Conservation (phyloP, 1,140 invertebrate species). For the Armadillidium nasatum region DNA sequence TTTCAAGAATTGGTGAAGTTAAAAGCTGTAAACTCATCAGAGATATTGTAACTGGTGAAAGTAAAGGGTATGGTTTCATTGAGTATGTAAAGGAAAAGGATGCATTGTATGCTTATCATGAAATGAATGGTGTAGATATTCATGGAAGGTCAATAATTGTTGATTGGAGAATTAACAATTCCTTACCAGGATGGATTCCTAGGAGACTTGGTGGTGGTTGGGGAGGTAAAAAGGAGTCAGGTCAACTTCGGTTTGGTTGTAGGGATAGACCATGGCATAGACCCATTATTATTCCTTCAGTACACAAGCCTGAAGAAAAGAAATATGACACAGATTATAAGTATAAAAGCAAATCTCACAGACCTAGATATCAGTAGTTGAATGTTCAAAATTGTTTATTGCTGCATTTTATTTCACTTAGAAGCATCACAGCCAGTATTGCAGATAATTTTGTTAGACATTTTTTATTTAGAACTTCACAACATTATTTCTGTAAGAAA, state of each 20-base stretch:
- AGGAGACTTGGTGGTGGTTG: slow-evolving; percentile 78
- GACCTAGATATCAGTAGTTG: background rate
- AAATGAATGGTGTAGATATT: slow-evolving; percentile 62
- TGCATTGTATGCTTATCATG: slow-evolving; percentile 59
- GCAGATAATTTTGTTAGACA: no score
- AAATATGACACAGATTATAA: no score
- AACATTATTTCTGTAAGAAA: no score
- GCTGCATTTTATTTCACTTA: no score
- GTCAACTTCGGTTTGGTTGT: slow-evolving; percentile 81
- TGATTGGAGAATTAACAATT: slow-evolving; percentile 56
- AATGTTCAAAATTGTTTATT: background rate
- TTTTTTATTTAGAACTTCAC: no score
- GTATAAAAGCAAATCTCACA: background rate
- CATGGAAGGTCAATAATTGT: slow-evolving; percentile 59
- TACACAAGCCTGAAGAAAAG: background rate
- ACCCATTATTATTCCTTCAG: slow-evolving; percentile 30
- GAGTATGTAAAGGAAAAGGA: slow-evolving; percentile 64
- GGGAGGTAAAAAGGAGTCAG: slow-evolving; percentile 79
- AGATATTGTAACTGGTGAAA: slow-evolving; percentile 75
- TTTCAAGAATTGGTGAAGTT: slow-evolving; percentile 64
- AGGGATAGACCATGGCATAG: slow-evolving; percentile 61
- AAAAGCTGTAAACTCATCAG: slow-evolving; percentile 63
- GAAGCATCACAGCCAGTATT: no score
- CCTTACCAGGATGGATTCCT: slow-evolving; percentile 73
- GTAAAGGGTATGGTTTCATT: slow-evolving; percentile 78